Conservation (phyloP, 2,113 vertebrate genomes). For the Mixornis gularis region DNA sequence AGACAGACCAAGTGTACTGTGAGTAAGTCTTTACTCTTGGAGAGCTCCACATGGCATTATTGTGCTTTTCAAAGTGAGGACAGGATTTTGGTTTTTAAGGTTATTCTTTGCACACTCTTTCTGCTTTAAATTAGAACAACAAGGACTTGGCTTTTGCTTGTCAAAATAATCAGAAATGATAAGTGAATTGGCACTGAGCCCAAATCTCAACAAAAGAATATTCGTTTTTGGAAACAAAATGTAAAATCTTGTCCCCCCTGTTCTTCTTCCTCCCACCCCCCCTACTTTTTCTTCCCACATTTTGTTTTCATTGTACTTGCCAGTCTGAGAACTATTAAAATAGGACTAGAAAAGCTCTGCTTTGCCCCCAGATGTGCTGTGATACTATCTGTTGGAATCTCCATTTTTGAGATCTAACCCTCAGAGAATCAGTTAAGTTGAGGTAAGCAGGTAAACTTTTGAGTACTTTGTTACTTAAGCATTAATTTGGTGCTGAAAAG, state of each 20-base stretch:
- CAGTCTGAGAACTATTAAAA: slow-evolving; percentile 23
- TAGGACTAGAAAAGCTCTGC: not conserved
- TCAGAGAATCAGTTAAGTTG: not conserved
- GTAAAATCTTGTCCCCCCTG: not conserved
- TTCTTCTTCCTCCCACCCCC: accelerated
- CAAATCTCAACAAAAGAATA: not conserved
- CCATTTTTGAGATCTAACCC: not conserved
- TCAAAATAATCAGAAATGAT: slow-evolving; percentile 24
- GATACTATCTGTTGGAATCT: slow-evolving; percentile 11
- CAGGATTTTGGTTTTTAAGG: not conserved
- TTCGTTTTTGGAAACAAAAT: not conserved
- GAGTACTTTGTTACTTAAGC: not conserved
- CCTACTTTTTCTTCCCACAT: not conserved
- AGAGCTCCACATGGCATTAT: not conserved
- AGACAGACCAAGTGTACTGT: not conserved
- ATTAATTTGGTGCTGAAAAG: not conserved
- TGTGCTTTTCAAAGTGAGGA: not conserved
- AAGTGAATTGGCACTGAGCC: not conserved
- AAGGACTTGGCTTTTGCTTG: slow-evolving; percentile 20
- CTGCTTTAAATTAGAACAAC: slow-evolving; percentile 31
- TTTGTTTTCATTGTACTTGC: not conserved
- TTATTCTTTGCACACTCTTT: not conserved
- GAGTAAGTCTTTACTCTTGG: not conserved
- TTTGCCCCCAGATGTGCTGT: not conserved
- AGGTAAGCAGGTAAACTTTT: not conserved